Evolutionary conservation across 1,140 invertebrate genomes (phyloP), one percentile per base, ranked within the genome.

Genomic region (Drosophila paulistorum): DNA sequence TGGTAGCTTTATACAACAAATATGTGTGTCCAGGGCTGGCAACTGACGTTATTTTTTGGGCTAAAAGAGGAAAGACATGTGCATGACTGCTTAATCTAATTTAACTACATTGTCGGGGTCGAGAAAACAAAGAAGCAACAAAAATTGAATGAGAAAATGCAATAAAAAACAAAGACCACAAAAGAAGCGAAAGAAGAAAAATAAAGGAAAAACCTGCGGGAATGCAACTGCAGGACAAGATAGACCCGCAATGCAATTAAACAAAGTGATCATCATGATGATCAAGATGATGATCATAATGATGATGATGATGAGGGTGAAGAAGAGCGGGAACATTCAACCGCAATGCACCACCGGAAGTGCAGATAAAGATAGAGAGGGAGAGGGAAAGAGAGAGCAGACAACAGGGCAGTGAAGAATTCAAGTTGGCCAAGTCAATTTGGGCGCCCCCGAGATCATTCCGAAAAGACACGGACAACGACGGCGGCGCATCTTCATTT

Each of bases 71-170:
- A 61, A 65, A 77, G 82, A 86, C 82, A 86, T 86, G 82, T 86
- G 82, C 83, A 77, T 87, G 82, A 86, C 79, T 87, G 67, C 83
- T 86, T 86, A 86, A 86, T 86, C 82, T 86, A 86, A 86, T 86
- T 86, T 86, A 76, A 67, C 77, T 71, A 64, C 73, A 74, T 55
- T 71, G 62, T 23, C 61, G 77, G 71, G 74, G 70, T 66, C 64
- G 55, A 66, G 68, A 84, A 79, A 71, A 73, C 51, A 65, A 41
- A 37, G 65, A 54, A 39, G 42, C 55, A 80, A 69, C 42, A 72
- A 73, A 59, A 67, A 75, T 11, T 37, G 45, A 51, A 13, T 37
- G 3, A 30, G 10, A 26, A 54, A 39, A 39, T 48, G 73, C 51
- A 23, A 42, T 60, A 51, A 41, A 33, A 3, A 62, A 62, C 3